These are phyloP conservation scores for Pterocles orientalis DNA, from an alignment of 2,113 vertebrate species.

Conservation along the genomic window DNA sequence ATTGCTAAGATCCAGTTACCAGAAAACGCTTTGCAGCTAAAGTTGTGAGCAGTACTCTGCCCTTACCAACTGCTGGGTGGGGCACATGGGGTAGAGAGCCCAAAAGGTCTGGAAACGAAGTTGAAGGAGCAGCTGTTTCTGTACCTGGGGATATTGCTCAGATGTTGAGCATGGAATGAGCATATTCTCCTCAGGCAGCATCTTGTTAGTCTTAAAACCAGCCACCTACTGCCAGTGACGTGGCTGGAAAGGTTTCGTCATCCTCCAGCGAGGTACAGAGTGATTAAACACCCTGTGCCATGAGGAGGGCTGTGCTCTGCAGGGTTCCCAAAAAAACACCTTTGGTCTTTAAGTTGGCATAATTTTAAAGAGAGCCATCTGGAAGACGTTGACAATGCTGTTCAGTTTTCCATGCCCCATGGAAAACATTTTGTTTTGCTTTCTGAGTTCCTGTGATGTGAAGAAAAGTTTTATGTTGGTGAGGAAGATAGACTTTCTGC, in stretches of 20 bases:
- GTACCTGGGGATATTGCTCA: background rate
- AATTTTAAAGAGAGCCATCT: background rate
- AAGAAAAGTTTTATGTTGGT: background rate
- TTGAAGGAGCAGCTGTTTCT: background rate
- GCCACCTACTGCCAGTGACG: rapidly evolving
- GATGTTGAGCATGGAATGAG: background rate
- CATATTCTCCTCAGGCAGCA: background rate
- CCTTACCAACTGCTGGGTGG: background rate
- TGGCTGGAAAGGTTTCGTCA: background rate
- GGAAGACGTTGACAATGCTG: rapidly evolving
- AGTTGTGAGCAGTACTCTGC: background rate
- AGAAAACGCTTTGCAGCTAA: background rate
- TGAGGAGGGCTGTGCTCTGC: background rate
- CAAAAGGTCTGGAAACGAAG: background rate
- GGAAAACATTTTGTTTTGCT: background rate
- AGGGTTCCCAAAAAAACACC: background rate
- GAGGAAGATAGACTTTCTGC: background rate
- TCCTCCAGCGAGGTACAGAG: background rate
- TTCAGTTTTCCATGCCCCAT: background rate
- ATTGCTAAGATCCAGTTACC: background rate
- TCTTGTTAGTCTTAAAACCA: background rate
- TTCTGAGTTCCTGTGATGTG: background rate
- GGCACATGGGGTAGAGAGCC: background rate
- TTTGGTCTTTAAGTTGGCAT: background rate
- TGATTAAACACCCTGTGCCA: background rate